Evolutionary conservation across 2,113 vertebrate species (phyloP).

Genomic region (Coracopsis vasa): DNA sequence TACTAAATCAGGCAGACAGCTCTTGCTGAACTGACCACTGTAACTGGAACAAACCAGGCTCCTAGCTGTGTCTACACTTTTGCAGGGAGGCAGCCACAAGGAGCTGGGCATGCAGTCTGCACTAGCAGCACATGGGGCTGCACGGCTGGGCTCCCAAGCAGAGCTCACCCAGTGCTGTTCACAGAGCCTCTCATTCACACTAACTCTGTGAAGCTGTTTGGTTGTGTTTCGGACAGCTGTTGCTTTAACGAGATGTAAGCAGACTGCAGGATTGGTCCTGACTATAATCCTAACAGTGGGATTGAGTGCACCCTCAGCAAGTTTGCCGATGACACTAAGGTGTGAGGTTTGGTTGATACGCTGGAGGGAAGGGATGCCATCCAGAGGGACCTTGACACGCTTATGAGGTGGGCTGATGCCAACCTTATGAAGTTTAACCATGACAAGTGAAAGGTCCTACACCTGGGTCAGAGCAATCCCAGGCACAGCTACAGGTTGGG

Average conservation of each 20-base stretch:
- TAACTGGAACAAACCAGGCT: neutral
- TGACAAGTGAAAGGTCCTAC: too few relatives aligned
- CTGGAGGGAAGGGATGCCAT: too few relatives aligned
- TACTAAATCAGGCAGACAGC: neutral
- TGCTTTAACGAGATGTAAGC: neutral
- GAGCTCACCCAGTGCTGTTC: fast-evolving
- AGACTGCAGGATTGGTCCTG: neutral
- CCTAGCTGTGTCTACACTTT: fast-evolving
- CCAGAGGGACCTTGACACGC: too few relatives aligned
- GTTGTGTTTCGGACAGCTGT: neutral
- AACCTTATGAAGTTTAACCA: too few relatives aligned
- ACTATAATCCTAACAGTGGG: neutral
- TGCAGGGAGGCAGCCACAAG: fast-evolving
- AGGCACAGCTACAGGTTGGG: too few relatives aligned
- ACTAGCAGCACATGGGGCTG: fast-evolving
- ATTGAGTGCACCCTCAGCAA: too few relatives aligned
- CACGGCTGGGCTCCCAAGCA: fast-evolving
- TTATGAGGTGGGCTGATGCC: too few relatives aligned
- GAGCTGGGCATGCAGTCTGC: fast-evolving
- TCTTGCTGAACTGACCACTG: neutral
- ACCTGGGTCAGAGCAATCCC: too few relatives aligned
- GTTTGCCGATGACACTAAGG: too few relatives aligned
- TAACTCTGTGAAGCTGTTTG: neutral
- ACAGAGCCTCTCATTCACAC: neutral
- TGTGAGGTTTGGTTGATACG: too few relatives aligned